phyloP scores from a whole-genome alignment of 2,113 vertebrate species.

The Labeo rohita region DNA sequence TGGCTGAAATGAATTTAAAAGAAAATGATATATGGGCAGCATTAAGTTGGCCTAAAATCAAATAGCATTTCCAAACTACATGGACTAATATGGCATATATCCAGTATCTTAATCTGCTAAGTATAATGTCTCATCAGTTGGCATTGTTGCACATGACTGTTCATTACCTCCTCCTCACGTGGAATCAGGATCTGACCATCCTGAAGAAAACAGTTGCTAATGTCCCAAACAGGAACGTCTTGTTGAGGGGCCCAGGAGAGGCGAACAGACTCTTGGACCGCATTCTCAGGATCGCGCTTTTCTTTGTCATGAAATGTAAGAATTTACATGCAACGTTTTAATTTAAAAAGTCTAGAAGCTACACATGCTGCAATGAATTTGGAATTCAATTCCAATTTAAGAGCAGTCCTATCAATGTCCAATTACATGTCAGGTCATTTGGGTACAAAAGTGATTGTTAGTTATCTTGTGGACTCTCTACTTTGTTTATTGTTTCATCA shows the following conservation, averaged over 20 bases:
- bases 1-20: conserved; percentile 63
- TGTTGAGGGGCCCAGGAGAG: conserved; percentile 69
- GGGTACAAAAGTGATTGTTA: not conserved
- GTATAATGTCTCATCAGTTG: not conserved
- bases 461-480: not conserved
- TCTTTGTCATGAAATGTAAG: conserved; percentile 30
- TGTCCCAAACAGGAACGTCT: conserved; percentile 85
- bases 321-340: not conserved
- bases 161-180: conserved; percentile 83
- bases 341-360: not conserved
- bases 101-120: not conserved
- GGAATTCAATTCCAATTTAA: not conserved
- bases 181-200: conserved; percentile 84
- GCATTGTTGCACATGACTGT: conserved; percentile 5
- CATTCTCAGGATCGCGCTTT: conserved; percentile 10
- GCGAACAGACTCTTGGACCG: conserved; percentile 29
- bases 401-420: not conserved
- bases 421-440: not conserved
- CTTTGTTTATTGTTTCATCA: not conserved
- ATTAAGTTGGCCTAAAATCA: not conserved
- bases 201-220: conserved; percentile 80
- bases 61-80: not conserved
- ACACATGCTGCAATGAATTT: not conserved
- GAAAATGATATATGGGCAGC: not conserved
- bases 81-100: not conserved